Conservation (phyloP, 2,888 invertebrate species). For the Drosophila anomelani region DNA sequence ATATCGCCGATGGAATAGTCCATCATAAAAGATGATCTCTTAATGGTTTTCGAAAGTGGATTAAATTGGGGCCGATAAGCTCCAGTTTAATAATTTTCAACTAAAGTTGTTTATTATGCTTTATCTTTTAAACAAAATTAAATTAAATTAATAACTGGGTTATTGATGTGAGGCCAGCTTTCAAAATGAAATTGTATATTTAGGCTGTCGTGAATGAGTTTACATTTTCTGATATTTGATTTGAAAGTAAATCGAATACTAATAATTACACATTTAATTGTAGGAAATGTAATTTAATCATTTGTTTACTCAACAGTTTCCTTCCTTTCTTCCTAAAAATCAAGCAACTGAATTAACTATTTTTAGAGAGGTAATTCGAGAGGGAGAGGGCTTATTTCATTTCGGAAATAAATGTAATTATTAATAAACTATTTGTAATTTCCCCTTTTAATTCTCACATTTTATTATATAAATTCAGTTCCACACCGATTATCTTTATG, state of each 20-base stretch:
- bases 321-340: conserved; percentile 3
- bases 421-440: neutral
- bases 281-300: conserved; percentile 6
- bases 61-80: conserved; percentile 25
- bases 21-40: conserved; percentile 31
- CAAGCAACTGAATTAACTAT: neutral
- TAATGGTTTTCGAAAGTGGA: conserved; percentile 36
- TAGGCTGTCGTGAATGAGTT: neutral
- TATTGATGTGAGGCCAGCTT: conserved; percentile 15
- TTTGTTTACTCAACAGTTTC: conserved; percentile 4
- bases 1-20: conserved; percentile 31
- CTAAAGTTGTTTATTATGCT: conserved; percentile 2
- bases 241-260: conserved; percentile 1
- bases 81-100: conserved; percentile 3
- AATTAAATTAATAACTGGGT: conserved; percentile 13
- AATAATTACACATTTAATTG: conserved; percentile 5
- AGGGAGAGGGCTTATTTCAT: neutral
- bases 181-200: conserved; percentile 7
- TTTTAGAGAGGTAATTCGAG: conserved; percentile 1
- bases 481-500: neutral
- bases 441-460: neutral
- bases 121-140: neutral
- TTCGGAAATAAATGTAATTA: neutral
- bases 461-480: neutral
- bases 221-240: neutral